These are phyloP conservation scores for Ctenicera cuprea DNA, from an alignment of 2,888 invertebrate species.

Conservation along the genomic window DNA sequence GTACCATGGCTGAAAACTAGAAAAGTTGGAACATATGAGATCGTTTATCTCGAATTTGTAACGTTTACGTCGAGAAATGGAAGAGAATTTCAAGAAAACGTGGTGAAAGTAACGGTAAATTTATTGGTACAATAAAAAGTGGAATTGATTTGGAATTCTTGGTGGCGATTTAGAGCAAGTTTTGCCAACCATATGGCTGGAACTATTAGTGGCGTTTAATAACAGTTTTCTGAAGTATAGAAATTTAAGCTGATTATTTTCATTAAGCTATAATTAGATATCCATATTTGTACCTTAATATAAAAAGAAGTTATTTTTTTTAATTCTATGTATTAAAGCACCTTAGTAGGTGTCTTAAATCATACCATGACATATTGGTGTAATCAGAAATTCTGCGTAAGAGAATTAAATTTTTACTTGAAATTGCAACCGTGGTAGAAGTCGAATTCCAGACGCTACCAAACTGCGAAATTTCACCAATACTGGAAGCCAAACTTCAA, in stretches of 20 bases:
- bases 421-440: no score
- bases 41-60: slow-evolving; percentile 12
- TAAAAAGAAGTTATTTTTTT: not conserved
- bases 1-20: slow-evolving; percentile 13
- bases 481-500: no score
- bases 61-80: not conserved
- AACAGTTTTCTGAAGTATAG: not conserved
- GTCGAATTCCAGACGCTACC: no score
- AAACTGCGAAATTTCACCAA: no score
- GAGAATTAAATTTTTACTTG: no score
- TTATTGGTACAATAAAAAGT: not conserved
- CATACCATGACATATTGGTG: no score
- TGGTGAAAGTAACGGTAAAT: slow-evolving; percentile 1
- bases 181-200: not conserved
- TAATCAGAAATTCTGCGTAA: no score
- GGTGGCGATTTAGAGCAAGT: not conserved
- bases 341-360: no score
- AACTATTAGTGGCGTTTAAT: not conserved
- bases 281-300: slow-evolving; percentile 3
- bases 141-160: not conserved
- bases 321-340: no score
- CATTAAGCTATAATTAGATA: not conserved
- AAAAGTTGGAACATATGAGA: slow-evolving; percentile 21
- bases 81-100: not conserved
- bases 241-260: slow-evolving; percentile 1